Conservation (phyloP, 2,113 vertebrate genomes). For the Cololabis saira region DNA sequence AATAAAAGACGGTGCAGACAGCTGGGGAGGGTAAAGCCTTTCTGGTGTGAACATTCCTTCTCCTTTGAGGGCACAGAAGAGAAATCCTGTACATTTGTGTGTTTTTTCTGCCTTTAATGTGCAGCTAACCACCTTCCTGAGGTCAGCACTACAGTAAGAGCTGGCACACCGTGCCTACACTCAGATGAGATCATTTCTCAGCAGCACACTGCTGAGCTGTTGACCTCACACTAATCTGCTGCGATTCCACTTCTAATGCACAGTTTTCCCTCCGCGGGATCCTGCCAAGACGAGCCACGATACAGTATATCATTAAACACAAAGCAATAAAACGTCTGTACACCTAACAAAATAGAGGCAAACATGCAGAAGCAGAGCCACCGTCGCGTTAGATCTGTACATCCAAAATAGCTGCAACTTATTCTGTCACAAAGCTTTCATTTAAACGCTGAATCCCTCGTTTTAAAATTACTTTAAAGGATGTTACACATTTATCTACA, state of each 20-base stretch:
- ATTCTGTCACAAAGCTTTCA: no score
- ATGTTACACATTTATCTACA: conserved; percentile 25
- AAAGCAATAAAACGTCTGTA: conserved; percentile 41
- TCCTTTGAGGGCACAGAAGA: conserved; percentile 46
- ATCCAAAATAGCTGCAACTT: no score
- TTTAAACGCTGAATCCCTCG: not conserved
- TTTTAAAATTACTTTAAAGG: not conserved
- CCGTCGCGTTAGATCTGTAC: not conserved
- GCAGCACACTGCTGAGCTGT: conserved; percentile 76
- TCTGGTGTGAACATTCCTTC: conserved; percentile 35
- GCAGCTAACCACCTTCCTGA: conserved; percentile 74
- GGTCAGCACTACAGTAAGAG: conserved; percentile 71
- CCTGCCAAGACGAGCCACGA: conserved; percentile 46
- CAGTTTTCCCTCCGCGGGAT: conserved; percentile 38
- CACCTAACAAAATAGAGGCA: conserved; percentile 43
- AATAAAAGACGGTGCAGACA: conserved; percentile 36
- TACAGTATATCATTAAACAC: conserved; percentile 58
- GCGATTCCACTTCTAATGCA: conserved; percentile 66
- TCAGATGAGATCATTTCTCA: conserved; percentile 79
- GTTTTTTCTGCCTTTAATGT: conserved; percentile 75
- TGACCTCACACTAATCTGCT: conserved; percentile 79
- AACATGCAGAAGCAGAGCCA: conserved; percentile 8
- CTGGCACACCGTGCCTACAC: conserved; percentile 64
- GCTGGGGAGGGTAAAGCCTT: conserved; percentile 46
- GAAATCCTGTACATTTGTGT: conserved; percentile 55